phyloP scores from a whole-genome alignment of 2,797 vertebrate species.

The Hydrophis major region DNA sequence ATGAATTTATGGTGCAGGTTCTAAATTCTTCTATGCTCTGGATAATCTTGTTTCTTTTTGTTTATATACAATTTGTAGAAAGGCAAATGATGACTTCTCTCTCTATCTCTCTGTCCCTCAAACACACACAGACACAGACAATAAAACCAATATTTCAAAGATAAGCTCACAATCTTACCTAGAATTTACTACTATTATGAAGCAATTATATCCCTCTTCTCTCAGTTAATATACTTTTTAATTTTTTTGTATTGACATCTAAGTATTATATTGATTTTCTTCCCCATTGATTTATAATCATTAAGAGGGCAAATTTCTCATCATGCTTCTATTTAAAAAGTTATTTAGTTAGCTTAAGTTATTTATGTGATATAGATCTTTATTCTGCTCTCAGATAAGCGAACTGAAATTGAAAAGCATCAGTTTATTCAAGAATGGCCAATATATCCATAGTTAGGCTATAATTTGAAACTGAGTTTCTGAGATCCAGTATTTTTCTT shows the following conservation, averaged over 20 bases:
- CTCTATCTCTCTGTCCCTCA: too few species aligned
- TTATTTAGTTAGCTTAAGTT: neutral
- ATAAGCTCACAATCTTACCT: neutral
- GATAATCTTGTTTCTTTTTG: neutral
- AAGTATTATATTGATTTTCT: neutral
- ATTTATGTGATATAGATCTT: neutral
- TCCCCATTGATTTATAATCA: neutral
- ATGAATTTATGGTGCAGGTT: neutral
- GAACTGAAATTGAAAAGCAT: neutral
- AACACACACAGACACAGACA: neutral
- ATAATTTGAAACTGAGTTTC: neutral
- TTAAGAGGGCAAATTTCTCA: neutral
- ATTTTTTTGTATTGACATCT: constrained; percentile 6
- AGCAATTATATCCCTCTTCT: neutral
- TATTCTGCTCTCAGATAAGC: neutral
- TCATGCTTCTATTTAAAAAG: neutral
- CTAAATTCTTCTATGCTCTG: constrained; percentile 29
- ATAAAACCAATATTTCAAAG: neutral
- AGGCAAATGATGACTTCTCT: neutral
- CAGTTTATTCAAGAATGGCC: neutral
- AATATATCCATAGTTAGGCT: neutral
- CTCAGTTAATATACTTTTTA: neutral
- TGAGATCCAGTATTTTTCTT: neutral
- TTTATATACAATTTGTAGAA: neutral
- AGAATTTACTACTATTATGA: neutral